phyloP scores from a whole-genome alignment of 2,888 invertebrate genomes.

The Phaonia tiefii region DNA sequence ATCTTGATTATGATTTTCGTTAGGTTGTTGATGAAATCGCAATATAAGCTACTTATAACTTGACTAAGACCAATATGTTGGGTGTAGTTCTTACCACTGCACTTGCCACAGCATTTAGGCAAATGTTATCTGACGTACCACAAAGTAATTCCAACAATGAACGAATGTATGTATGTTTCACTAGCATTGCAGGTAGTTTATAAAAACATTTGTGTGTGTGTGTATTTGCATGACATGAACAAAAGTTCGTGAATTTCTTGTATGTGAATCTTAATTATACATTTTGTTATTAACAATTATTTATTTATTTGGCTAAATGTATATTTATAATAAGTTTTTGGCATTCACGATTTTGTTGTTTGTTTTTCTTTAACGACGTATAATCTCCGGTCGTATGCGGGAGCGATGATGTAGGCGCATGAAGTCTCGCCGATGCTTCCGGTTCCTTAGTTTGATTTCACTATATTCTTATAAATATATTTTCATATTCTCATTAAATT shows the following conservation, averaged over 20 bases:
- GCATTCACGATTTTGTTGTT: constrained; percentile 10
- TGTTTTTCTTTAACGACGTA: background rate
- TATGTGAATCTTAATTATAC: constrained; percentile 13
- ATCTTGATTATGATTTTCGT: no score
- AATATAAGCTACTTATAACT: no score
- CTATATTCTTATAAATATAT: constrained; percentile 27
- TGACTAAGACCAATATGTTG: no score
- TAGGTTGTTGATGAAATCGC: no score
- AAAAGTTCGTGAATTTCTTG: background rate
- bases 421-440: constrained; percentile 8
- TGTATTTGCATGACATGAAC: background rate
- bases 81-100: no score
- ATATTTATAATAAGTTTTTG: constrained; percentile 29
- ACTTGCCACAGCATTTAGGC: no score
- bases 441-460: background rate
- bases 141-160: no score
- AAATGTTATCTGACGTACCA: no score
- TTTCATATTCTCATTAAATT: constrained; percentile 48
- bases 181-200: no score
- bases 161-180: no score
- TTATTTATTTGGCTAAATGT: constrained; percentile 31
- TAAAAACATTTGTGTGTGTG: no score
- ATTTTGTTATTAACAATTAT: constrained; percentile 25
- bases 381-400: background rate
- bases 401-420: background rate